Evolutionary conservation across 2,888 invertebrate genomes (phyloP).

Genomic region (Leucophora obtusa): DNA sequence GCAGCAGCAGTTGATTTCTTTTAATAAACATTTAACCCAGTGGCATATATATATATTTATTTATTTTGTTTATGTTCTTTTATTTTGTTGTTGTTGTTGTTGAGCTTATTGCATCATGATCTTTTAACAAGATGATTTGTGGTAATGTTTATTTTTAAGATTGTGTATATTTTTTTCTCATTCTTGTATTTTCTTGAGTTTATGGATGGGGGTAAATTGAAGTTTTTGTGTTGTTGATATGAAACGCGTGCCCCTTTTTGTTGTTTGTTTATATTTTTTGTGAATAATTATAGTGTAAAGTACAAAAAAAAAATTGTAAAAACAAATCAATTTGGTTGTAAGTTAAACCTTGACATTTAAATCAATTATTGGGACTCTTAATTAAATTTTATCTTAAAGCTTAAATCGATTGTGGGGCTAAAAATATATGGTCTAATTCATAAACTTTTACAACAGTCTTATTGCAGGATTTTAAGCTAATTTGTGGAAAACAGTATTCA

Average conservation of each 20-base stretch:
- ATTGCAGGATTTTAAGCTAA: too few relatives aligned
- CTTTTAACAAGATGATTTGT: constrained; percentile 55
- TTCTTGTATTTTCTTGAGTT: background rate
- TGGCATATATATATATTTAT: constrained; percentile 59
- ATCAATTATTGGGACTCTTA: too few relatives aligned
- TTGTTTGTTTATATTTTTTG: background rate
- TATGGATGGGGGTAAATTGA: constrained; percentile 9
- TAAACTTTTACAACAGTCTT: too few relatives aligned
- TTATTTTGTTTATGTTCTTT: constrained; percentile 2
- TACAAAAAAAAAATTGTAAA: background rate
- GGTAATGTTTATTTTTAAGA: constrained; percentile 29
- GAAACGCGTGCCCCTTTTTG: constrained; percentile 23
- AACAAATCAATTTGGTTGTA: background rate
- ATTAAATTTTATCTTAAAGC: too few relatives aligned
- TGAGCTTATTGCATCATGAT: constrained; percentile 63
- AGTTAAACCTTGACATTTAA: background rate
- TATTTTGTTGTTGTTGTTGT: too few relatives aligned
- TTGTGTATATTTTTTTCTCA: background rate
- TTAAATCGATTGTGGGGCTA: too few relatives aligned
- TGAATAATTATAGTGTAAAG: background rate
- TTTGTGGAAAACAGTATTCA: too few relatives aligned
- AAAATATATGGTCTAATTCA: too few relatives aligned
- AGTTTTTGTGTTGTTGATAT: constrained; percentile 4
- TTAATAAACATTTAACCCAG: constrained; percentile 64
- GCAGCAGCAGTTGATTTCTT: constrained; percentile 42